phyloP scores from a whole-genome alignment of 2,888 invertebrate genomes.

The Folsomia manolachei region DNA sequence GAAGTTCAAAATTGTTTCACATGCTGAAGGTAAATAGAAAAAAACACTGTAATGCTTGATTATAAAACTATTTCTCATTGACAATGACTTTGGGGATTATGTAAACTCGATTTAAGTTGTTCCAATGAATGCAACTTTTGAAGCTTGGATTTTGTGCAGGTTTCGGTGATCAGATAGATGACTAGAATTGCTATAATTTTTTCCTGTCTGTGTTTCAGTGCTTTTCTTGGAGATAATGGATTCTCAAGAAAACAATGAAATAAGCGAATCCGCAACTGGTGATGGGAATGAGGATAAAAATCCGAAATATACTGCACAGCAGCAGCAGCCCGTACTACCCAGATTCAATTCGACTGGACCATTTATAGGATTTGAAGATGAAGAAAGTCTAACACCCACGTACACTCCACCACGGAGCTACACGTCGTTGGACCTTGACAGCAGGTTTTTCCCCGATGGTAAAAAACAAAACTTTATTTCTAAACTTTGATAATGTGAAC shows the following conservation, averaged over 20 bases:
- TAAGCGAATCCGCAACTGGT: neutral
- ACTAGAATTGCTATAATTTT: too few relatives aligned
- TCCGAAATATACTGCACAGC: neutral
- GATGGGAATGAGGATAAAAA: neutral
- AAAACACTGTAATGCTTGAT: too few relatives aligned
- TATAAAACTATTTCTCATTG: neutral
- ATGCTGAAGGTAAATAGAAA: neutral
- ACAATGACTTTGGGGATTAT: constrained; percentile 1
- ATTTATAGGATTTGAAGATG: constrained; percentile 25
- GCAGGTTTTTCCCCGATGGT: constrained; percentile 39
- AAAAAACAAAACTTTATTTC: too few relatives aligned
- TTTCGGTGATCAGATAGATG: neutral
- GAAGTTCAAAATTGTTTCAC: neutral
- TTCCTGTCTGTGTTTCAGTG: too few relatives aligned
- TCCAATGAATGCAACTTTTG: neutral
- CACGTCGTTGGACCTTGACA: constrained; percentile 29
- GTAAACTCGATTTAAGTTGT: neutral
- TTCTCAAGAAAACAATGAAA: neutral
- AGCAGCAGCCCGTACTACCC: neutral
- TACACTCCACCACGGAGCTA: neutral
- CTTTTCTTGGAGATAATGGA: too few relatives aligned
- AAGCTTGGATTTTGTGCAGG: too few relatives aligned
- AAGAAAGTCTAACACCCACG: constrained; percentile 10
- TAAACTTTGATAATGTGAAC: neutral
- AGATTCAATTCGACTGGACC: constrained; percentile 1